These are phyloP conservation scores for Blastomussa wellsi DNA, from an alignment of 92 coral and sea anemone genomes.

Conservation along the genomic window DNA sequence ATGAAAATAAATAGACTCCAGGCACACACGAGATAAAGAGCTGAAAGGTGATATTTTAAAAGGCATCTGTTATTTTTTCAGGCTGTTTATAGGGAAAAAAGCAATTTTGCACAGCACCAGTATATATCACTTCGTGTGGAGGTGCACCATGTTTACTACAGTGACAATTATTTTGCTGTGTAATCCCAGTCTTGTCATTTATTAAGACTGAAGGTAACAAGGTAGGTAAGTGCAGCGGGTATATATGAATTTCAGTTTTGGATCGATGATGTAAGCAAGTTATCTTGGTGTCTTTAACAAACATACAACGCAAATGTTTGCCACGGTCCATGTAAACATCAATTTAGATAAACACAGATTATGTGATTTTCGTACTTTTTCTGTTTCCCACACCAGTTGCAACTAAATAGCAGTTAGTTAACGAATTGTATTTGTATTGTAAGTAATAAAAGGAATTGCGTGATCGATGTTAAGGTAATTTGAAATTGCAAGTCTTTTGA, in stretches of 20 bases:
- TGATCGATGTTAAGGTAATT: too few relatives aligned
- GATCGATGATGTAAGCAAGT: background rate
- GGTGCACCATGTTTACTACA: background rate
- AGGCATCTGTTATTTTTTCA: background rate
- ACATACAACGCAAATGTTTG: background rate
- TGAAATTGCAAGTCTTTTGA: background rate
- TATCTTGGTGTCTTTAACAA: background rate
- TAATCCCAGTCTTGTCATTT: background rate
- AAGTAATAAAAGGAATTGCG: too few relatives aligned
- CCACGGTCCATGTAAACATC: background rate
- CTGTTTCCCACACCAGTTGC: background rate
- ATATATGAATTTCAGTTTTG: background rate
- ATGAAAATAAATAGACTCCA: conserved; percentile 10
- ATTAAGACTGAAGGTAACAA: background rate
- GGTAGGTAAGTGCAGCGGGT: background rate
- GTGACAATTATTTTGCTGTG: background rate
- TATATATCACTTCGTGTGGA: background rate
- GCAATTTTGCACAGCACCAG: background rate
- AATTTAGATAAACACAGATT: background rate
- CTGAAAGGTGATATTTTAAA: conserved; percentile 7
- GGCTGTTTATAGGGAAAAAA: background rate
- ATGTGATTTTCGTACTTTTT: background rate
- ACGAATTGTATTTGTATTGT: too few relatives aligned
- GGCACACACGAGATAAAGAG: background rate
- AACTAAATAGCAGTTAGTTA: background rate